Evolutionary conservation across 1,140 invertebrate genomes (phyloP).

Genomic region (Cardiocondyla obscurior): DNA sequence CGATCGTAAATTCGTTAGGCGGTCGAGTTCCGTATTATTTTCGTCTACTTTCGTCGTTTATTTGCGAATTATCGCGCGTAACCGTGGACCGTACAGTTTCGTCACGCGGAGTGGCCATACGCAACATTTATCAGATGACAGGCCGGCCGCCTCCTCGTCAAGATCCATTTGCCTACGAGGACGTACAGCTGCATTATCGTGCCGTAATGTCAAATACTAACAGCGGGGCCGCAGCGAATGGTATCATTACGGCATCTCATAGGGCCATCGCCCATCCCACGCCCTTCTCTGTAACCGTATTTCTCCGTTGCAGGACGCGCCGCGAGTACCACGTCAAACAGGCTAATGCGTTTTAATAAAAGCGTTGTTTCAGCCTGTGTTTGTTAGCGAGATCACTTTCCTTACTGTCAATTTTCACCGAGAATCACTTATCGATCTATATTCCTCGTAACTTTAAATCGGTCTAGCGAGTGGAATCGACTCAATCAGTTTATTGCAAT

Average conservation of each 20-base stretch:
- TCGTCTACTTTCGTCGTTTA: not conserved
- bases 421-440: not conserved
- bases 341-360: constrained; percentile 48
- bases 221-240: constrained; percentile 36
- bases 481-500: not conserved
- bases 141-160: constrained; percentile 32
- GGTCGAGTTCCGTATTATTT: not conserved
- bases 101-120: not conserved
- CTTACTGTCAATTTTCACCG: not conserved
- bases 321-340: constrained; percentile 4
- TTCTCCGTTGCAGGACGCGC: constrained; percentile 28
- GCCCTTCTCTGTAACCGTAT: constrained; percentile 34
- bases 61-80: constrained; percentile 13
- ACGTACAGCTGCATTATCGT: constrained; percentile 48
- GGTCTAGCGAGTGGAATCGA: not conserved
- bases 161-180: constrained; percentile 54
- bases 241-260: constrained; percentile 50
- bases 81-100: not conserved
- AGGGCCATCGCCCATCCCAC: constrained; percentile 5
- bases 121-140: constrained; percentile 49
- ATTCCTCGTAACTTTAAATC: not conserved
- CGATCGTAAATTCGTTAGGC: not conserved
- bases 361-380: not conserved
- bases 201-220: constrained; percentile 52
- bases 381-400: not conserved